These are phyloP conservation scores for Brachypteracias leptosomus DNA, from an alignment of 2,113 vertebrate species.

Conservation along the genomic window DNA sequence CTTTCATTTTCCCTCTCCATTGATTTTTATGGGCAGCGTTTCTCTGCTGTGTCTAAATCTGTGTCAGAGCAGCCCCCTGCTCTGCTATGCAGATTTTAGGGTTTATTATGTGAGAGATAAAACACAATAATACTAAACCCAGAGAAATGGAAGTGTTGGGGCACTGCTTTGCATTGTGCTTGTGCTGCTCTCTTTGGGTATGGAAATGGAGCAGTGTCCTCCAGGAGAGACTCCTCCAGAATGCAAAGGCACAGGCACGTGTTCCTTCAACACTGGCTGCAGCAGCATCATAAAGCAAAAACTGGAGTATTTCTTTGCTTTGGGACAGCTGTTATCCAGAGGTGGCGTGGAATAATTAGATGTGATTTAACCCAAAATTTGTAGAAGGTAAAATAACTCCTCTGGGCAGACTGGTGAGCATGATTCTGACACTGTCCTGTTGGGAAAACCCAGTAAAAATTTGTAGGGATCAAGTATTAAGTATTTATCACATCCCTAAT, in stretches of 20 bases:
- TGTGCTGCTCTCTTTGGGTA: not conserved
- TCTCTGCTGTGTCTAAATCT: constrained; percentile 41
- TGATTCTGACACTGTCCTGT: not conserved
- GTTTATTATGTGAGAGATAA: constrained; percentile 29
- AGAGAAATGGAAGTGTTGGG: not conserved
- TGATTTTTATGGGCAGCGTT: constrained; percentile 48
- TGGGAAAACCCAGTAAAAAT: not conserved
- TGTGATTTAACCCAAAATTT: not conserved
- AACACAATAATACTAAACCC: not conserved
- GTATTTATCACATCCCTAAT: not conserved
- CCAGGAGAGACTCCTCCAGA: not conserved
- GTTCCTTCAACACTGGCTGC: not conserved
- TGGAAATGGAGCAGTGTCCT: not conserved
- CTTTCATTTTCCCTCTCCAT: constrained; percentile 51
- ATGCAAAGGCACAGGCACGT: not conserved
- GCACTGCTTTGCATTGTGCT: not conserved
- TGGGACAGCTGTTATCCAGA: not conserved
- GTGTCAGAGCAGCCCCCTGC: not conserved
- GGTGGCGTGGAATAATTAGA: not conserved
- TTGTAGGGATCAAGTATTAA: not conserved
- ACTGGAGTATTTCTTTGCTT: constrained; percentile 17
- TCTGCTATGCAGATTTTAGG: constrained; percentile 13
- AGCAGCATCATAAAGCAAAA: not conserved
- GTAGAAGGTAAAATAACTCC: not conserved
- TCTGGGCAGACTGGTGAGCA: not conserved